Conservation (phyloP, 2,888 invertebrate genomes). For the Lithophane ornitopus region DNA sequence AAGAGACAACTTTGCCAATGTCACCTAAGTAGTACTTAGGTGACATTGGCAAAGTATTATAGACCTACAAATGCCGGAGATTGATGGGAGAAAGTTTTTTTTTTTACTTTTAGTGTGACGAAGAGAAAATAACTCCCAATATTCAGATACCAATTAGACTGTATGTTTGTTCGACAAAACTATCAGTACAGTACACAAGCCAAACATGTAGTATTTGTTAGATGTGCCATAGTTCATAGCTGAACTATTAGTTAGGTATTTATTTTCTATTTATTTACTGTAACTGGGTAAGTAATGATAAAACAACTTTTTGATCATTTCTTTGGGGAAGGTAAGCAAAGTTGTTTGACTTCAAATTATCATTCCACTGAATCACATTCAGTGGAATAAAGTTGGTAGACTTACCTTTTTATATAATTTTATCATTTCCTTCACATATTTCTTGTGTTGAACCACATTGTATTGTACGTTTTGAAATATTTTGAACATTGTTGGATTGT, state of each 20-base stretch:
- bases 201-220: no score
- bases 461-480: constrained; percentile 92
- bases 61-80: neutral
- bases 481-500: constrained; percentile 85
- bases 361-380: neutral
- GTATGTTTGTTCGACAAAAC: no score
- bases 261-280: no score
- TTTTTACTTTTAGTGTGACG: no score
- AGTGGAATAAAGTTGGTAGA: neutral
- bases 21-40: neutral
- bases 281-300: no score
- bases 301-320: neutral
- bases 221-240: no score
- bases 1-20: neutral
- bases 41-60: no score
- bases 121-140: neutral
- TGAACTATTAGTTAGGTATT: no score
- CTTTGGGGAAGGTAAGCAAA: neutral
- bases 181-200: no score
- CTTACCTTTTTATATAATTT: constrained; percentile 92
- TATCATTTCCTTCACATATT: constrained; percentile 91
- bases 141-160: no score
- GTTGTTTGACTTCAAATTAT: neutral
- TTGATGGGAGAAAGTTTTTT: neutral
- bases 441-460: constrained; percentile 92